Evolutionary conservation across 2,797 vertebrate species (phyloP), one percentile per base, ranked within the genome.

Genomic region (Graptemys geographica): DNA sequence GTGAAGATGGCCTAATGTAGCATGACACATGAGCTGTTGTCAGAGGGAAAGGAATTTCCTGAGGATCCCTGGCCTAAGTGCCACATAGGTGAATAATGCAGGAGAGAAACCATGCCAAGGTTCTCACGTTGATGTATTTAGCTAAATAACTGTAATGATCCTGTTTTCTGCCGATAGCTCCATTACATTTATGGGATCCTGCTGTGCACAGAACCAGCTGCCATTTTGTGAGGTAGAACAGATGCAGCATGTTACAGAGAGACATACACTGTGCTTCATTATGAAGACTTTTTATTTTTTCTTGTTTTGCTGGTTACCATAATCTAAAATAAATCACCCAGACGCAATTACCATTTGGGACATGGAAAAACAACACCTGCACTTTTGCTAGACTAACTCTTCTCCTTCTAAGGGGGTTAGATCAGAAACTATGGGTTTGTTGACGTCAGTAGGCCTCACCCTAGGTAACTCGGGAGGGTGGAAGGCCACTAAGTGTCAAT

Each of bases 61-160:
- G 69, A n/a, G 62, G 33, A 19, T 69, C 33, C 18, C 33, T 69
- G 62, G 33, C 8, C 62, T 37, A 69, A 69, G 33, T 69, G 69
- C 69, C 19, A 72, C 37, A 37, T 72, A 41, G 37, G n/a, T 11
- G 37, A 41, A 41, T 41, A 72, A 72, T 11, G 19, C 37, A 41
- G 69, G 10, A 72, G 37, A 41, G 69, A 41, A 41, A 25, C 10
- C 69, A 72, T 72, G 5, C 19, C 19, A 72, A 5, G 21, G n/a
- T 11, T 21, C n/a, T 37, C 65, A 37, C 18, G 1, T 72, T 72
- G 10, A 72, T 82, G 74, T 83, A 88, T 69, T 7, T 86, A 83
- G 81, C 95, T 95, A 95, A 53, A 93, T 90, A 95, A 89, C 93
- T 62, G 86, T 96, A 94, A 96, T 84, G 80, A 90, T 91, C 90